Evolutionary conservation across 2,113 vertebrate genomes (phyloP), one percentile per base, ranked within the genome.

Genomic region (Tragulus kanchil): DNA sequence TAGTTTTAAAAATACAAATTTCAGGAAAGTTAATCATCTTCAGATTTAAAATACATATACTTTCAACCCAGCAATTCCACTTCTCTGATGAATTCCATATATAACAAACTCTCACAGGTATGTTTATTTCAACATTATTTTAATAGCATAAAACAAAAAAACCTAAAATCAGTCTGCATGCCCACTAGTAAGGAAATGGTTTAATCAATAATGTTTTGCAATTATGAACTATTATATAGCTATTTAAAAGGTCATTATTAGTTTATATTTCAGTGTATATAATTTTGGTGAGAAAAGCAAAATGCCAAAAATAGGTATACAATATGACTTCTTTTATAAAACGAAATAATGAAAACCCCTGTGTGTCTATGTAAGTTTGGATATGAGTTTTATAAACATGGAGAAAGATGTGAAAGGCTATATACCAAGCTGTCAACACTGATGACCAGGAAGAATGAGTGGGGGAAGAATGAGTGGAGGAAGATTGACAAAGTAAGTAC

Each of bases 221-320:
- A 54, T 69, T 81, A 79, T 91, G 69, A 84, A 85, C 86, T 97
- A n/a, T 25, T 87, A 78, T 77, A 5, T 31, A 91, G 26, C 12
- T 82, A 17, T 61, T 93, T 64, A 86, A 94, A 73, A 69, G 7
- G 36, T 50, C 42, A 28, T 86, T 65, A 77, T 75, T 96, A 23
- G 12, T 91, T 90, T 58, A 6, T 61, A 64, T 78, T 92, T 82
- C 26, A 45, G n/a, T 89, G 25, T 91, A 17, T 50, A 4, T 91
- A 65, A 85, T 89, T 85, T 82, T 75, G 36, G 28, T 92, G n/a
- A 87, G 23, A 58, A 97, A 85, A 96, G 11, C 45, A 91, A 85
- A 85, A 89, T 93, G 52, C 61, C 48, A 42, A 82, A 93, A 71
- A 88, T 25, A 58, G 69, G 8, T 62, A n/a, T 85, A n/a, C 10